phyloP scores from a whole-genome alignment of 1,140 invertebrate genomes.

The Drosophila nasuta region DNA sequence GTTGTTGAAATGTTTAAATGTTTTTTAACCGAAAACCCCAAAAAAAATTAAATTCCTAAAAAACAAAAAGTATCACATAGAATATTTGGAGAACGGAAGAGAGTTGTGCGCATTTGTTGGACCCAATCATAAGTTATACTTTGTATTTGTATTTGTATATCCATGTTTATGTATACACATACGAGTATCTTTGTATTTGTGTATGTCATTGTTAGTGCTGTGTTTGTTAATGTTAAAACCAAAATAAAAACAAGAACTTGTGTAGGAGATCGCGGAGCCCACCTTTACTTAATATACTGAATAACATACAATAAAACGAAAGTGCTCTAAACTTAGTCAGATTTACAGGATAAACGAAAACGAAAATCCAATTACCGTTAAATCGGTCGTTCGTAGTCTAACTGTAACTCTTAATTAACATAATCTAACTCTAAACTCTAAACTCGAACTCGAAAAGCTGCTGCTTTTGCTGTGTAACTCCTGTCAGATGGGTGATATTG shows the following conservation, averaged over 20 bases:
- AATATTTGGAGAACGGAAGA: constrained; percentile 14
- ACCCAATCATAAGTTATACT: constrained; percentile 41
- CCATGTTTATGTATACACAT: constrained; percentile 28
- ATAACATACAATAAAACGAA: constrained; percentile 43
- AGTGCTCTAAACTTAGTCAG: constrained; percentile 36
- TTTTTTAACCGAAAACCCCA: constrained; percentile 64
- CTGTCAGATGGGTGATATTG: constrained; percentile 84
- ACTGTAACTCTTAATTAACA: constrained; percentile 26
- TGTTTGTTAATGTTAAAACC: constrained; percentile 70
- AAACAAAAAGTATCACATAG: constrained; percentile 15
- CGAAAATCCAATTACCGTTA: constrained; percentile 7
- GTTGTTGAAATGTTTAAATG: constrained; percentile 83
- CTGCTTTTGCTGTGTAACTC: constrained; percentile 79
- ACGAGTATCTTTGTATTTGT: constrained; percentile 49
- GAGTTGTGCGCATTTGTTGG: constrained; percentile 36
- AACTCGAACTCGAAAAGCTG: constrained; percentile 45
- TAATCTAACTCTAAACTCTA: constrained; percentile 25
- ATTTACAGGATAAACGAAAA: constrained; percentile 33
- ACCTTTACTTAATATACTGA: constrained; percentile 53
- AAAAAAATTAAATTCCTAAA: neutral
- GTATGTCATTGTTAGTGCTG: constrained; percentile 75
- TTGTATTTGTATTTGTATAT: constrained; percentile 33
- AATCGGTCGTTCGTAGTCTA: neutral
- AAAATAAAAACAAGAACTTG: constrained; percentile 17
- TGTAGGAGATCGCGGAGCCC: constrained; percentile 55